Evolutionary conservation across 1,140 invertebrate genomes (phyloP), one percentile per base, ranked within the genome.

Genomic region (Hesperophylax magnus): DNA sequence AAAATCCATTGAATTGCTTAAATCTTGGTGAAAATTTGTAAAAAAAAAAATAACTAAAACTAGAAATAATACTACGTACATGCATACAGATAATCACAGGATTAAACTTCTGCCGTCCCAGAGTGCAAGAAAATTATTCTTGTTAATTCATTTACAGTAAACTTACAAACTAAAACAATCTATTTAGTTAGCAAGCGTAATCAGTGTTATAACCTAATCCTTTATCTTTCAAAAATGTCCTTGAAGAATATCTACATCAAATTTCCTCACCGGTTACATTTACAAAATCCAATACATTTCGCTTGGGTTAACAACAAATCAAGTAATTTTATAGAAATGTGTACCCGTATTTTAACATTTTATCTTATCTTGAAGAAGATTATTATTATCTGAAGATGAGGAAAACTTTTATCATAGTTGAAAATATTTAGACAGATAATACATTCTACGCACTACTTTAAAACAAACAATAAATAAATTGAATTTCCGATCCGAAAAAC

Each of bases 141-240:
- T 47, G 3, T n/a, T 75, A 56, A 31, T 58, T 58, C 11, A 27
- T 47, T 14, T n/a, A 77, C 22, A 77, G 47, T 71, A 71, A 75
- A 39, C 56, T 58, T 75, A 77, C 34, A 18, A 61, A 31, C 39
- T 77, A 77, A 63, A 72, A 20, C 20, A 60, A 75, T 74, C 1
- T 58, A 75, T 75, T 27, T 75, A 75, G 27, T 75, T 11, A 61
- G 60, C 18, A 77, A 77, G 75, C 75, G 75, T 77, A 77, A 34
- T 77, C 75, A 77, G 75, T 77, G 24, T 61, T 52, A n/a, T 61
- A 63, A 60, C 34, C 75, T 77, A 77, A 15, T 47, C 20, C 8
- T 72, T 34, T 53, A 72, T 8, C n/a, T 52, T n/a, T 20, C 3
- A 58, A 58, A 77, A 18, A 47, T 77, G 58, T 77, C 56, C 61